A percentile compares a stretch with the other conserved stretches of the same genome.
These are phyloP conservation scores for Petrosia ficiformis DNA, from an alignment of 37 sponge, comb jelly and placozoan species.

Conservation along the genomic window DNA sequence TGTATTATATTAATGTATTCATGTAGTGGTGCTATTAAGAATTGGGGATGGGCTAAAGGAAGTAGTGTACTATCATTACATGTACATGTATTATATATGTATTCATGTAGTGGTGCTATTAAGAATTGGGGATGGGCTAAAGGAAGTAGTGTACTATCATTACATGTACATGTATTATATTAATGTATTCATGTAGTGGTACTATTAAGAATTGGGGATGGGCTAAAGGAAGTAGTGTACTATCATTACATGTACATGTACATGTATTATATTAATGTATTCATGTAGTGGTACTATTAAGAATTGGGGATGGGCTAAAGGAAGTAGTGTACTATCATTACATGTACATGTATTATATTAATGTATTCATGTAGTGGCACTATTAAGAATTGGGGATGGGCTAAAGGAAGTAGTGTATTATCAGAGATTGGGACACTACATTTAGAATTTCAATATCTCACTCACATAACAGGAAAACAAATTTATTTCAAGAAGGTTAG, in stretches of 20 bases:
- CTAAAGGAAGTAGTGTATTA: conserved; percentile 84
- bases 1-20: too few relatives aligned
- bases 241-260: neutral
- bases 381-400: conserved; percentile 90
- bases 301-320: conserved; percentile 94
- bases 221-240: too few relatives aligned
- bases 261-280: neutral
- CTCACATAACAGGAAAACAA: conserved; percentile 64
- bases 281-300: conserved; percentile 41
- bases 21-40: too few relatives aligned
- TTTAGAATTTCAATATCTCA: conserved; percentile 85
- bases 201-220: too few relatives aligned
- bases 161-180: too few relatives aligned
- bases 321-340: conserved; percentile 78
- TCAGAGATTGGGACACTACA: conserved; percentile 92
- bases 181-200: too few relatives aligned
- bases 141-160: too few relatives aligned
- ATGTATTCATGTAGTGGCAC: conserved; percentile 23
- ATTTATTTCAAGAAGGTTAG: conserved; percentile 73
- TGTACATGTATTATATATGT: too few relatives aligned
- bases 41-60: too few relatives aligned
- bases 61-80: too few relatives aligned
- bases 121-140: too few relatives aligned
- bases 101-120: too few relatives aligned
- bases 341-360: neutral